Evolutionary conservation across 2,888 invertebrate genomes (phyloP).

Genomic region (Phalera bucephala): DNA sequence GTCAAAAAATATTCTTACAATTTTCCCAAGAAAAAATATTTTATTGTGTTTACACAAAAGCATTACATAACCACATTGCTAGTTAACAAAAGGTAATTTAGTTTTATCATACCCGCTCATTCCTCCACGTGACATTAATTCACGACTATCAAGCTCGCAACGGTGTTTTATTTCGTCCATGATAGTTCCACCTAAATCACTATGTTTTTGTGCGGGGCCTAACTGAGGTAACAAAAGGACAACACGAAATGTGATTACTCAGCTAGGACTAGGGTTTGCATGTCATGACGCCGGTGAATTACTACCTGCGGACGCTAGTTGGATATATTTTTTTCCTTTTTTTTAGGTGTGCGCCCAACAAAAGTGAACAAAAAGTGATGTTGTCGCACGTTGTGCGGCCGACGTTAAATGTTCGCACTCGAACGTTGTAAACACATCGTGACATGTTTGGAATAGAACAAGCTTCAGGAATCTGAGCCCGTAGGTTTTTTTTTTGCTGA

Average conservation of each 20-base stretch:
- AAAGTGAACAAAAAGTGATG: conserved; percentile 64
- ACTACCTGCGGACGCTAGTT: conserved; percentile 42
- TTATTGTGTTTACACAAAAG: neutral
- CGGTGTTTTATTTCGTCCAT: conserved; percentile 40
- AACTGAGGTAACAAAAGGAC: conserved; percentile 64
- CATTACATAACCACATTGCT: neutral
- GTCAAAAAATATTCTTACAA: too few species aligned
- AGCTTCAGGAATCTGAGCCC: conserved; percentile 20
- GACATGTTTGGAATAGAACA: conserved; percentile 52
- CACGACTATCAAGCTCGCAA: conserved; percentile 3
- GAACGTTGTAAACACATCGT: conserved; percentile 56
- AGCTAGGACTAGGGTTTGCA: conserved; percentile 60
- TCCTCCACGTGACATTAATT: neutral
- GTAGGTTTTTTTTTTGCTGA: conserved; percentile 7
- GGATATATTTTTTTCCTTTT: conserved; percentile 32
- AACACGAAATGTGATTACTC: conserved; percentile 76
- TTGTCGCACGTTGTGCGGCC: conserved; percentile 47
- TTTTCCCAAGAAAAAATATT: too few species aligned
- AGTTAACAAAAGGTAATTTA: conserved; percentile 1
- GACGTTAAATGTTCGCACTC: conserved; percentile 61
- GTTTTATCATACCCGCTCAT: neutral
- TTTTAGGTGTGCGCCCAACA: conserved; percentile 63
- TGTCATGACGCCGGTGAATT: conserved; percentile 70
- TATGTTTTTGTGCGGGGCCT: conserved; percentile 56
- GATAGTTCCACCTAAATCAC: conserved; percentile 59